Evolutionary conservation across 2,797 vertebrate species (phyloP).

Genomic region (Morus bassanus): DNA sequence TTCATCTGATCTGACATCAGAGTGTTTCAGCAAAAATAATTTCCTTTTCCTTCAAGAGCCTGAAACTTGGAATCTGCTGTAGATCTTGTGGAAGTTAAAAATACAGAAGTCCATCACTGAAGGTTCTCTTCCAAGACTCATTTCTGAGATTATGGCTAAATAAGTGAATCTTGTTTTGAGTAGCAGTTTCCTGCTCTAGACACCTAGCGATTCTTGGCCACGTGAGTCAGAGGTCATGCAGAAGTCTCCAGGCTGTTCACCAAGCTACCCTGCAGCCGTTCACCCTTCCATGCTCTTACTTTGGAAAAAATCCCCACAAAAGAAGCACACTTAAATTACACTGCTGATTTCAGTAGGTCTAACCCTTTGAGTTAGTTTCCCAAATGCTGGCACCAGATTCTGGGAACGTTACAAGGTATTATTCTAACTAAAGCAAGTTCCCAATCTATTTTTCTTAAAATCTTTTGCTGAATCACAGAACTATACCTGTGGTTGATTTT

Average conservation of each 20-base stretch:
- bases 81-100: background rate
- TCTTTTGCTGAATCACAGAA: background rate
- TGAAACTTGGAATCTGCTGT: slow-evolving; percentile 23
- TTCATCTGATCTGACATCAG: slow-evolving; percentile 50
- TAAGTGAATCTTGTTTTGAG: background rate
- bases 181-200: background rate
- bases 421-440: background rate
- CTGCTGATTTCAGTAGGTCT: background rate
- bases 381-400: background rate
- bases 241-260: background rate
- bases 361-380: background rate
- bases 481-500: background rate
- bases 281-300: background rate
- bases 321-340: background rate
- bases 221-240: background rate
- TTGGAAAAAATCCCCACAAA: background rate
- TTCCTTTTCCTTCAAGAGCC: slow-evolving; percentile 29
- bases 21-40: slow-evolving; percentile 34
- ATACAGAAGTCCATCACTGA: background rate
- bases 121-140: background rate
- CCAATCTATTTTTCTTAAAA: background rate
- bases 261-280: background rate
- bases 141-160: background rate
- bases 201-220: background rate
- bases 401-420: background rate